phyloP scores from a whole-genome alignment of 2,113 vertebrate species.

The Clarias macrocephalus region DNA sequence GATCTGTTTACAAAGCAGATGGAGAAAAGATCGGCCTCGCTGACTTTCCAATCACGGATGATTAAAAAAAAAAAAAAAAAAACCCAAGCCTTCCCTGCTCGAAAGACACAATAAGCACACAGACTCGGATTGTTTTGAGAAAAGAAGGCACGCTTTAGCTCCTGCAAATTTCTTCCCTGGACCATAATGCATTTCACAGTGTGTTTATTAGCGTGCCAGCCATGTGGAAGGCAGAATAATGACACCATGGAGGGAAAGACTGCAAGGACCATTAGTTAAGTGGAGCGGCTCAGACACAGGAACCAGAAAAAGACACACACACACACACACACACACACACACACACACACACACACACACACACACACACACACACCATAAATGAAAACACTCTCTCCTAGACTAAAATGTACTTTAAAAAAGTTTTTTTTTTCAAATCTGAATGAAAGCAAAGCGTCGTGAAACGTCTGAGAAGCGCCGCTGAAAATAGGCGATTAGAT shows the following conservation, averaged over 20 bases:
- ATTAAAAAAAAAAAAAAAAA: constrained; percentile 39
- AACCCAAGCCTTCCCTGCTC: background rate
- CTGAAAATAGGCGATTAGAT: constrained; percentile 54
- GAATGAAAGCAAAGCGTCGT: background rate
- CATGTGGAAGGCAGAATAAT: constrained; percentile 61
- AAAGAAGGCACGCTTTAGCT: constrained; percentile 38
- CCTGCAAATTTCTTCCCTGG: constrained; percentile 44
- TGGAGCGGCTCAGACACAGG: constrained; percentile 51
- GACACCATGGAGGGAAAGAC: constrained; percentile 56
- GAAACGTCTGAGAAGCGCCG: constrained; percentile 5
- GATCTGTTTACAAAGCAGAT: constrained; percentile 54
- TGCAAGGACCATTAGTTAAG: constrained; percentile 62
- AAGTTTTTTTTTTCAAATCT: background rate
- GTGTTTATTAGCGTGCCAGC: constrained; percentile 56
- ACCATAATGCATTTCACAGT: constrained; percentile 57
- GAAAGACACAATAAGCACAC: constrained; percentile 38
- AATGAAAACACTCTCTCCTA: constrained; percentile 21
- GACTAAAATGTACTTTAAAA: constrained; percentile 1
- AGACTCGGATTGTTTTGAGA: constrained; percentile 25
- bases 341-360: constrained; percentile 30
- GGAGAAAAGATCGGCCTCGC: constrained; percentile 40
- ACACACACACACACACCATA: constrained; percentile 24
- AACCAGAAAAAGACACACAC: constrained; percentile 21
- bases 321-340: constrained; percentile 27
- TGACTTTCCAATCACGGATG: constrained; percentile 52